Base-by-base conservation (phyloP, 2,888 invertebrate species). In the Lepidochitona cinerea region DNA sequence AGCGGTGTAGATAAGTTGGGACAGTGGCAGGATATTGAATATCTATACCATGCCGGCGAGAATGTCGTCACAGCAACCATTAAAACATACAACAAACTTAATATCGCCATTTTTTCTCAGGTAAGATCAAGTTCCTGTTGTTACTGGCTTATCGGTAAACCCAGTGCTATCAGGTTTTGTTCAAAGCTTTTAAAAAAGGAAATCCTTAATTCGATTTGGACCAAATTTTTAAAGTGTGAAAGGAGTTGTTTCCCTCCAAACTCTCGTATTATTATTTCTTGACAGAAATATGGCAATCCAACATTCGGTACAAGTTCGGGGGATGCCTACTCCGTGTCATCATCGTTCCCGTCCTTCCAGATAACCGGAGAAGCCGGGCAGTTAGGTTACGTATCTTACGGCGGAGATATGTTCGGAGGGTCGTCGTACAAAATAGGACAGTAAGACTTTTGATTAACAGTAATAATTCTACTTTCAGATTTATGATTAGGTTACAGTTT, bases 1-100 rank as follows among this genome's bases (percentile, higher is more conserved):
- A 41, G 26, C 14, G 76, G 76, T 4, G 32, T 33, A 6, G 74
- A 76, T 37, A 37, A 37, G 32, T 14, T 74, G 14, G 74, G 76
- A n/a, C 26, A 37, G 0, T 76, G 72, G 71, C 35, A 59, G 26
- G 32, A 49, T 26, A 41, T 49, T 0, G 37, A 36, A 23, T 76
- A 70, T 32, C 26, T 32, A n/a, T 76, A 72, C 68, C 53, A 69
- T 37, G 71, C 71, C 9, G 69, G 65, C n/a, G 59, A 23, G 4
- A 59, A 59, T 32, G 26, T 59, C 23, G 32, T 59, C 59, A 59
- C 59, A 26, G 59, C 59, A 1, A 29, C 59, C 32, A 59, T 59
- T 4, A 23, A 32, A 29, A 59, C 59, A 14, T 59, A 59, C 29
- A 1, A 1, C 12, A 29, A 23, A 14, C 32, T 59, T 14, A 29